Base-by-base conservation (phyloP, 2,113 vertebrate species). In the Brienomyrus longianalis region DNA sequence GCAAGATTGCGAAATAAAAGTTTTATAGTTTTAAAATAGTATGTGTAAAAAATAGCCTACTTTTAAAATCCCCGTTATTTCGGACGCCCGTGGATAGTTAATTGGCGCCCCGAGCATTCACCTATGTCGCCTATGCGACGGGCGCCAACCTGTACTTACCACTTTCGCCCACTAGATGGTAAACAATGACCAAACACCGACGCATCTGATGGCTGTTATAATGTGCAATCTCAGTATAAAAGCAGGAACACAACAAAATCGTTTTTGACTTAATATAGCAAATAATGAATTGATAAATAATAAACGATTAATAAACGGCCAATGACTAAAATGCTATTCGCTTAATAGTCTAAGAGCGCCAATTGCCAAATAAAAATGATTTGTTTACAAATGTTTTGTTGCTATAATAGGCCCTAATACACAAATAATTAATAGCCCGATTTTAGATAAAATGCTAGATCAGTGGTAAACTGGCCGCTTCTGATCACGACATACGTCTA, bases 111-210 rank as follows among this genome's bases (percentile, higher is more conserved):
- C 19, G 6, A 21, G 19, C 19, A 21, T 54, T 19, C 4, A 17
- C 52, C 17, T 54, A 54, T 54, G 19, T 19, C 52, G 17, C 17
- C 52, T 19, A 54, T 54, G 5, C 4, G 52, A 54, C 5, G 52
- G 52, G 17, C 17, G 17, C 9, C 74, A 77, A 15, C 35, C 35
- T 80, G 35, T 43, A 43, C 15, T 43, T 84, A 84, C 83, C 45
- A 23, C 83, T 45, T 84, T 84, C 39, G 83, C n/a, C 83, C 83
- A 84, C 83, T 47, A 84, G 83, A 84, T 84, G 83, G 83, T 45
- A 45, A 83, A 45, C 77, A 83, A 1, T 43, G 19, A 45, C 77
- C 43, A 84, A 47, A n/a, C 45, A 84, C 45, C 21, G 45, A n/a
- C 21, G 6, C 8, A 47, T 84, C 11, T 43, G 6, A 19, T 80